phyloP scores from a whole-genome alignment of 2,888 invertebrate species.

The Crepidodera aurea region DNA sequence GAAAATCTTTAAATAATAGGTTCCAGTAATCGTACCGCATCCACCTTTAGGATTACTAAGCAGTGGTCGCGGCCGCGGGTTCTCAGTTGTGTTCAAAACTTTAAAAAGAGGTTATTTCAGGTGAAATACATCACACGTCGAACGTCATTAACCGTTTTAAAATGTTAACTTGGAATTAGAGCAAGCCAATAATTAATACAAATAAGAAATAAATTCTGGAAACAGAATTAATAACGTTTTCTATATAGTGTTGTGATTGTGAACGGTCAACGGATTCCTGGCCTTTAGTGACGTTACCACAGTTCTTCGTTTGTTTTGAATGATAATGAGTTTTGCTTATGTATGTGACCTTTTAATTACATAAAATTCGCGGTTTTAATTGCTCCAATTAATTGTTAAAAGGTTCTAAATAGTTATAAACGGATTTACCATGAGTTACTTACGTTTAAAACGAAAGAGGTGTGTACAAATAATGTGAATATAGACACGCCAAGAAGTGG shows the following conservation, averaged over 20 bases:
- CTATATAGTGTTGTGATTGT: constrained; percentile 15
- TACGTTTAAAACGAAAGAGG: constrained; percentile 15
- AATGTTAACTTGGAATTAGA: constrained; percentile 3
- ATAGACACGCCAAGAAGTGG: constrained; percentile 32
- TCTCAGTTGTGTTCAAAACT: not conserved
- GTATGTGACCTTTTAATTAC: constrained; percentile 16
- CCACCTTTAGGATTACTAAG: not conserved
- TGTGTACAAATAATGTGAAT: constrained; percentile 25
- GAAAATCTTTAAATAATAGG: too few species aligned
- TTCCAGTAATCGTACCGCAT: not conserved
- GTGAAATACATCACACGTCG: not conserved
- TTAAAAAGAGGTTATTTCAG: not conserved
- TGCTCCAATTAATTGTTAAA: not conserved
- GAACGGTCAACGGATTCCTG: constrained; percentile 12
- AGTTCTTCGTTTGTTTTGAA: constrained; percentile 23
- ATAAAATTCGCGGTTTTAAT: not conserved
- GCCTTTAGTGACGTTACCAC: constrained; percentile 3
- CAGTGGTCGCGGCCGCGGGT: not conserved
- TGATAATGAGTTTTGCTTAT: not conserved
- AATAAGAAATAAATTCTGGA: constrained; percentile 16
- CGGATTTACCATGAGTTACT: not conserved
- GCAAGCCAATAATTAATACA: not conserved
- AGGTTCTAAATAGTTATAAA: not conserved
- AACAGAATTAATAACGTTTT: constrained; percentile 22
- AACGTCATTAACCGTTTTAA: constrained; percentile 1